A percentile compares a stretch with the other conserved stretches of the same genome.
Evolutionary conservation across 2,888 invertebrate species (phyloP).

Genomic region (Eudemis profundana): DNA sequence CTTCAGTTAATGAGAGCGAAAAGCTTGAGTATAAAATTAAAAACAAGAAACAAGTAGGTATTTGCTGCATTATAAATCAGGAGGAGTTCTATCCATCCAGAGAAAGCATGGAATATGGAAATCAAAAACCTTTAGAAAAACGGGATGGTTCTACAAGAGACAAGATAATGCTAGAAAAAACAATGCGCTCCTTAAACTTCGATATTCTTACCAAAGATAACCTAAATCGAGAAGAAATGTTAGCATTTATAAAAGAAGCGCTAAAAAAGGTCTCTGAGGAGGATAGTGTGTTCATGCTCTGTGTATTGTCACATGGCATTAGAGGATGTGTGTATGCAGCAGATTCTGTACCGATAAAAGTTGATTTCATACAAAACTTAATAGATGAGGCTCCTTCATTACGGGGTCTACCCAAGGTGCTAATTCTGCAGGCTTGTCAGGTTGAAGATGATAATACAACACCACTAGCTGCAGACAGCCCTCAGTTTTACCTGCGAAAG

Average conservation of each 20-base stretch:
- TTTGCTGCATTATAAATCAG: conserved; percentile 77
- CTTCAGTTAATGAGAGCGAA: conserved; percentile 51
- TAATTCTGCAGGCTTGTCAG: conserved; percentile 79
- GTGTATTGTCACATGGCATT: conserved; percentile 78
- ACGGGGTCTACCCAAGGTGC: conserved; percentile 70
- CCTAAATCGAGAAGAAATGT: conserved; percentile 64
- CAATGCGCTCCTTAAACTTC: conserved; percentile 72
- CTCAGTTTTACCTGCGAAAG: conserved; percentile 61
- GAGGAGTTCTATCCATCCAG: conserved; percentile 74
- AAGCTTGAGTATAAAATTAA: conserved; percentile 74
- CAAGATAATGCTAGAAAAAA: conserved; percentile 60
- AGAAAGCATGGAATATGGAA: conserved; percentile 61
- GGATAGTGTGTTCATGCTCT: conserved; percentile 76
- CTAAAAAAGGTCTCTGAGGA: conserved; percentile 60
- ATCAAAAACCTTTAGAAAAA: conserved; percentile 54
- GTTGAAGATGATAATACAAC: conserved; percentile 56
- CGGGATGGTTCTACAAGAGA: conserved; percentile 70
- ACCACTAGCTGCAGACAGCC: conserved; percentile 66
- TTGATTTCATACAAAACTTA: conserved; percentile 71
- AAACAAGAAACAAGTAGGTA: conserved; percentile 66
- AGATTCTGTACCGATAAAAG: conserved; percentile 73
- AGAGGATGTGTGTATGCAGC: conserved; percentile 75
- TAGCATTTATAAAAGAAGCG: conserved; percentile 63
- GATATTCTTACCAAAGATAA: conserved; percentile 64
- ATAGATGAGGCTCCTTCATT: conserved; percentile 65